A percentile compares a stretch with the other conserved stretches of the same genome.
Evolutionary conservation across 2,113 vertebrate genomes (phyloP).

Genomic region (Anarrhichthys ocellatus): DNA sequence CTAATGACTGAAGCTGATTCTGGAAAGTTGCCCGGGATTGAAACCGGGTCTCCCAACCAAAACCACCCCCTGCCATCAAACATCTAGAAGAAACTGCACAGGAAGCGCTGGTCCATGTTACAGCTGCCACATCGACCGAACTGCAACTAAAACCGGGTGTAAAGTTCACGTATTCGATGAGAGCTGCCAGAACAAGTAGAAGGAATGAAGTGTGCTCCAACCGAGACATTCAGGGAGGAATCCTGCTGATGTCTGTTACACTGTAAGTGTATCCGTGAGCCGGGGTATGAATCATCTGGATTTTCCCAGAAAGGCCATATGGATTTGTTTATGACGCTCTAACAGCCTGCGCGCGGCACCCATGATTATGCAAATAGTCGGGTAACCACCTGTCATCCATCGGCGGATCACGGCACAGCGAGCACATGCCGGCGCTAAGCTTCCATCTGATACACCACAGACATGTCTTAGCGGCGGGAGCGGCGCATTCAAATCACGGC

Average conservation of each 20-base stretch:
- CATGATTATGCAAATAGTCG: conserved; percentile 78
- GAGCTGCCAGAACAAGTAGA: conserved; percentile 38
- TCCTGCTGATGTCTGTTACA: conserved; percentile 39
- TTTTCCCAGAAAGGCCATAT: conserved; percentile 69
- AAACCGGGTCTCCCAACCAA: conserved; percentile 23
- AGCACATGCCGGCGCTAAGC: conserved; percentile 74
- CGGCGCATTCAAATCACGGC: conserved; percentile 59
- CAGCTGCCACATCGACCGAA: conserved; percentile 34
- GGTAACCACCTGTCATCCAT: conserved; percentile 79
- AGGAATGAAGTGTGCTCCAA: conserved; percentile 20
- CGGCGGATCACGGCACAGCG: conserved; percentile 54
- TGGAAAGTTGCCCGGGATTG: conserved; percentile 32
- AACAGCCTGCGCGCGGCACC: conserved; percentile 55
- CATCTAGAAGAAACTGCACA: conserved; percentile 16
- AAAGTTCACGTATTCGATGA: conserved; percentile 34
- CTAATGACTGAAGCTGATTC: conserved; percentile 1
- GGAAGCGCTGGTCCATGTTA: conserved; percentile 45
- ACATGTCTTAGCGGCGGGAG: conserved; percentile 59
- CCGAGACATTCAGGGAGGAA: conserved; percentile 46
- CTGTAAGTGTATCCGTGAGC: conserved; percentile 39
- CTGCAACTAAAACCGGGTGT: conserved; percentile 21
- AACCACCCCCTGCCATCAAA: conserved; percentile 28
- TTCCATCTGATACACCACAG: conserved; percentile 70
- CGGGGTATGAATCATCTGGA: conserved; percentile 57
- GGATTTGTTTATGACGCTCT: conserved; percentile 70